Conservation (phyloP, 2,888 invertebrate genomes). For the Agrochola macilenta region DNA sequence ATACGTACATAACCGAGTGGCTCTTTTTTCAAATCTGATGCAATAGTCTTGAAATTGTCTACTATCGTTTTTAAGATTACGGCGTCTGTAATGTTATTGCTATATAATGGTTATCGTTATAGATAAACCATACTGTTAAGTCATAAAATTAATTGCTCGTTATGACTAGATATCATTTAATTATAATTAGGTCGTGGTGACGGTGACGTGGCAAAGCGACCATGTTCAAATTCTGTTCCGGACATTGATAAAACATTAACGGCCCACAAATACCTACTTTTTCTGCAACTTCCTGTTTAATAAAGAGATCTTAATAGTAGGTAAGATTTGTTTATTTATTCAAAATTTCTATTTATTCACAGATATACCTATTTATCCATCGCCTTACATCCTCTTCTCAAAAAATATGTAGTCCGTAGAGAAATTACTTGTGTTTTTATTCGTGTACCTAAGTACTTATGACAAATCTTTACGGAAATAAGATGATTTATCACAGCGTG, state of each 20-base stretch:
- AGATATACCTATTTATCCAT: background rate
- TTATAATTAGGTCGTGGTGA: constrained; percentile 27
- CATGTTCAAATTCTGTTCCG: background rate
- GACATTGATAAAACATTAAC: constrained; percentile 3
- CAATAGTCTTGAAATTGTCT: constrained; percentile 38
- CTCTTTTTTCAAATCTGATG: constrained; percentile 47
- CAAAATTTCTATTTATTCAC: background rate
- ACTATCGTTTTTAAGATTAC: constrained; percentile 47
- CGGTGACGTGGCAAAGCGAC: background rate
- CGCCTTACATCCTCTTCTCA: background rate
- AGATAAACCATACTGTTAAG: constrained; percentile 43
- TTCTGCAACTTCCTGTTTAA: background rate
- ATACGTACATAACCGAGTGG: constrained; percentile 50
- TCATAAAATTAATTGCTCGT: constrained; percentile 42
- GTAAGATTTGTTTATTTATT: background rate
- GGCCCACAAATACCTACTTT: background rate
- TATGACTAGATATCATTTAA: constrained; percentile 27
- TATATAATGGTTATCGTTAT: constrained; percentile 41
- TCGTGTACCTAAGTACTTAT: background rate
- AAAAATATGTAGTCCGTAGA: background rate
- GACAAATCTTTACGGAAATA: constrained; percentile 11
- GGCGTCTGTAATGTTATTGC: constrained; percentile 22
- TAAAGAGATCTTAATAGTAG: background rate
- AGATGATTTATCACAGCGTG: constrained; percentile 13
- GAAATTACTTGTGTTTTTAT: constrained; percentile 2